phyloP scores from a whole-genome alignment of 1,140 invertebrate genomes.

The Pollicipes pollicipes region DNA sequence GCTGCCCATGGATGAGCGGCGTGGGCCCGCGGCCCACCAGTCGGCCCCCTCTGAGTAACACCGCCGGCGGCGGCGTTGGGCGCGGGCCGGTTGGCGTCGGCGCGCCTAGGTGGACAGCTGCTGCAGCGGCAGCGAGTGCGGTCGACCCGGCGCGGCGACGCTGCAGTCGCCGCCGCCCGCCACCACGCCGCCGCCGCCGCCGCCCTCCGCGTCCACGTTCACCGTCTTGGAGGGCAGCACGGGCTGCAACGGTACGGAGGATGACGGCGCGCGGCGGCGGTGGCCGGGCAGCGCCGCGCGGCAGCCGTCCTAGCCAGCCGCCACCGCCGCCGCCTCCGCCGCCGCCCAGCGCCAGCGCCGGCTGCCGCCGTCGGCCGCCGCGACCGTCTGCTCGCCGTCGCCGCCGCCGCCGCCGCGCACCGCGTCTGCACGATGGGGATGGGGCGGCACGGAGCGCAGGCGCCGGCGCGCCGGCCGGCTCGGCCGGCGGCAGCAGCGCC shows the following conservation, averaged over 20 bases:
- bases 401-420: slow-evolving; percentile 31
- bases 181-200: no score
- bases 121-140: not conserved
- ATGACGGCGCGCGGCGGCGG: slow-evolving; percentile 20
- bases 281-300: not conserved
- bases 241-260: slow-evolving; percentile 13
- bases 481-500: not conserved
- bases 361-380: slow-evolving; percentile 31
- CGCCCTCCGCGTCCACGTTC: not conserved
- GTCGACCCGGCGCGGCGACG: not conserved
- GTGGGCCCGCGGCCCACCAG: no score
- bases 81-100: not conserved
- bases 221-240: slow-evolving; percentile 5
- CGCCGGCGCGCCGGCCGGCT: no score
- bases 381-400: slow-evolving; percentile 25
- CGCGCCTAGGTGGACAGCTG: no score
- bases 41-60: no score
- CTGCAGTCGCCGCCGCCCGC: not conserved
- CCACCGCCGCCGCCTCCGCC: no score
- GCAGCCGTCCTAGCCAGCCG: not conserved
- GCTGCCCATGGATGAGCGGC: no score
- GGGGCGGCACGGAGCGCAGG: no score
- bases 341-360: no score
- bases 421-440: slow-evolving; percentile 54
- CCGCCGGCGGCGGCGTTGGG: no score